Conservation (phyloP, 2,888 invertebrate species). For the Dione vanillae region DNA sequence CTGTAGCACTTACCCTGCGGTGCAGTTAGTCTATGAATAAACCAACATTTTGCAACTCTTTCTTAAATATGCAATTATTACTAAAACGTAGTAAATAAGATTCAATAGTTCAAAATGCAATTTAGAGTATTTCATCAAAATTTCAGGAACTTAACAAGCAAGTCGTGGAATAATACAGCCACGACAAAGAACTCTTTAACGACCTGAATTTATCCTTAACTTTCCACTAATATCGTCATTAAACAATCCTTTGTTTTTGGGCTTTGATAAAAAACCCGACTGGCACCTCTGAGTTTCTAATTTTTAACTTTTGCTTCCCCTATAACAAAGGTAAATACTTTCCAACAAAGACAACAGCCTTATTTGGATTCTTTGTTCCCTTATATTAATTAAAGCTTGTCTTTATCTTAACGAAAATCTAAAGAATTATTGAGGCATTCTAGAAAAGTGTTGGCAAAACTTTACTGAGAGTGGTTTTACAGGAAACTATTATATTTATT, state of each 20-base stretch:
- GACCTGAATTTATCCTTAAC: conserved; percentile 81
- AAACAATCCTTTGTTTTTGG: conserved; percentile 81
- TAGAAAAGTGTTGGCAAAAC: conserved; percentile 14
- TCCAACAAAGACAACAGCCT: conserved; percentile 64
- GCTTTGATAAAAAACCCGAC: conserved; percentile 78
- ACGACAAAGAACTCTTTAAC: conserved; percentile 77
- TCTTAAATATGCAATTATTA: too few species aligned
- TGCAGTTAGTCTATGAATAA: too few species aligned
- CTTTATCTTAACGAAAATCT: conserved; percentile 23
- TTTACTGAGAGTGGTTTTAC: neutral
- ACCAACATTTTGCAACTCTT: too few species aligned
- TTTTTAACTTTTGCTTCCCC: conserved; percentile 77
- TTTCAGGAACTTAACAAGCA: conserved; percentile 59
- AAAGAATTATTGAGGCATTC: conserved; percentile 9
- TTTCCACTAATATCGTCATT: conserved; percentile 82
- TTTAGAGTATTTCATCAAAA: conserved; percentile 8
- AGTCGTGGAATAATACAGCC: conserved; percentile 72
- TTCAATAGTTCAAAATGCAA: too few species aligned
- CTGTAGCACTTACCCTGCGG: too few species aligned
- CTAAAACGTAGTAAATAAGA: too few species aligned
- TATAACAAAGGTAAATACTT: conserved; percentile 65
- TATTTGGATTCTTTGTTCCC: conserved; percentile 38
- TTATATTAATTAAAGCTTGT: conserved; percentile 38
- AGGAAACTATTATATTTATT: neutral
- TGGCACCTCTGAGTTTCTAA: conserved; percentile 73